Conservation (phyloP, 2,797 vertebrate species). For the Microcaecilia unicolor region DNA sequence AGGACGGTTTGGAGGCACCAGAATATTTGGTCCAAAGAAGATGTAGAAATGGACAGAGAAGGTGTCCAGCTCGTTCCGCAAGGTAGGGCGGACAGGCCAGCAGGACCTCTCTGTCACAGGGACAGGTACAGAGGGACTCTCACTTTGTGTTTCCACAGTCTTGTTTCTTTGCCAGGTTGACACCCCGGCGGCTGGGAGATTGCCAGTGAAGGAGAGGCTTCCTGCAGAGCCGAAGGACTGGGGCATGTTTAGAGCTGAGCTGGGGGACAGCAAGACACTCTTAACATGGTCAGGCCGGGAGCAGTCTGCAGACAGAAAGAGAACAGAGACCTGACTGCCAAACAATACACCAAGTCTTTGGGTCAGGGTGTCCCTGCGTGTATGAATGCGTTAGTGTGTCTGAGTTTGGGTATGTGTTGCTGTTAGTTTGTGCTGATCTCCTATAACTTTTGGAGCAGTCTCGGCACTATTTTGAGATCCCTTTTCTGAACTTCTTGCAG, state of each 20-base stretch:
- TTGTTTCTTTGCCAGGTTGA: constrained; percentile 31
- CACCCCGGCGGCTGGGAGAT: constrained; percentile 44
- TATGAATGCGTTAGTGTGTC: too few species aligned
- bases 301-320: constrained; percentile 62
- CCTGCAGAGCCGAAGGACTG: constrained; percentile 80
- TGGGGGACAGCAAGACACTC: constrained; percentile 50
- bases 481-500: too few species aligned
- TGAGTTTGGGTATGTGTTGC: too few species aligned
- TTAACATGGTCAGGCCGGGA: constrained; percentile 70
- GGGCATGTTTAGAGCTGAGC: constrained; percentile 83
- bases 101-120: constrained; percentile 66
- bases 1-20: constrained; percentile 76
- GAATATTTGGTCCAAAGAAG: constrained; percentile 93
- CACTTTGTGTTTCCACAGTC: constrained; percentile 37
- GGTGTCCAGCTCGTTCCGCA: constrained; percentile 94
- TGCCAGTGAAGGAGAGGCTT: constrained; percentile 65
- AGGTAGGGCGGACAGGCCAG: constrained; percentile 88
- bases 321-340: not conserved
- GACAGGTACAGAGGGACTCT: constrained; percentile 24
- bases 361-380: too few species aligned
- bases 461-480: too few species aligned
- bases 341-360: too few species aligned
- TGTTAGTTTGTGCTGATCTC: too few species aligned
- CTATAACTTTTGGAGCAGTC: too few species aligned
- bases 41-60: constrained; percentile 98